Evolutionary conservation across 2,797 vertebrate species (phyloP).

Genomic region (Siniperca obscura): DNA sequence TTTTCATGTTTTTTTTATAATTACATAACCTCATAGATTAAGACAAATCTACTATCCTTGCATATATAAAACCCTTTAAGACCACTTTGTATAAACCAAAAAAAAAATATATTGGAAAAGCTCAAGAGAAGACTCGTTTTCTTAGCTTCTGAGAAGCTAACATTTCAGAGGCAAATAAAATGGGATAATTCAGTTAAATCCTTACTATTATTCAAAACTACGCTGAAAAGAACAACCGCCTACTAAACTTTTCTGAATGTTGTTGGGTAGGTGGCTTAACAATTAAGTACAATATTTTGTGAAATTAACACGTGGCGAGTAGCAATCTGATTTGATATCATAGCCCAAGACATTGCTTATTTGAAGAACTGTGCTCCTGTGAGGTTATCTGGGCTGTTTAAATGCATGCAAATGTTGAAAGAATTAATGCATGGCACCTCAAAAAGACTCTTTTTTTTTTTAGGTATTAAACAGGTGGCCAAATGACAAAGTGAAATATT

Average conservation of each 20-base stretch:
- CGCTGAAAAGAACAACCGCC: neutral
- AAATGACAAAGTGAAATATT: conserved; percentile 29
- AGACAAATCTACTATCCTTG: conserved; percentile 16
- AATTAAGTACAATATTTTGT: neutral
- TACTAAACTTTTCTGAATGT: neutral
- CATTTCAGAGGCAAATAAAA: neutral
- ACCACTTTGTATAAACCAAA: conserved; percentile 27
- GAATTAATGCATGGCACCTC: conserved; percentile 24
- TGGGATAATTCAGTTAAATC: neutral
- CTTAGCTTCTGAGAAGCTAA: conserved; percentile 12
- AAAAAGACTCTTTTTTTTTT: conserved; percentile 18
- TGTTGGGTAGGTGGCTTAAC: neutral
- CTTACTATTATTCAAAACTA: neutral
- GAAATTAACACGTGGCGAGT: neutral
- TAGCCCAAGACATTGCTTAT: neutral
- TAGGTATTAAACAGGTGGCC: conserved; percentile 29
- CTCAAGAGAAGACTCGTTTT: conserved; percentile 9
- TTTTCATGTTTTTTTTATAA: conserved; percentile 26
- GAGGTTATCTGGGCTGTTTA: conserved; percentile 27
- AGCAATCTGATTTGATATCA: conserved; percentile 22
- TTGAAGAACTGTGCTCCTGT: conserved; percentile 17
- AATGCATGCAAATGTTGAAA: conserved; percentile 62
- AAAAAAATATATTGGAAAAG: conserved; percentile 2
- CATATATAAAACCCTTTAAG: conserved; percentile 48
- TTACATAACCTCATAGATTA: conserved; percentile 14